These are phyloP conservation scores for Drosophila elegans DNA, from an alignment of 1,140 invertebrate species.

Conservation along the genomic window DNA sequence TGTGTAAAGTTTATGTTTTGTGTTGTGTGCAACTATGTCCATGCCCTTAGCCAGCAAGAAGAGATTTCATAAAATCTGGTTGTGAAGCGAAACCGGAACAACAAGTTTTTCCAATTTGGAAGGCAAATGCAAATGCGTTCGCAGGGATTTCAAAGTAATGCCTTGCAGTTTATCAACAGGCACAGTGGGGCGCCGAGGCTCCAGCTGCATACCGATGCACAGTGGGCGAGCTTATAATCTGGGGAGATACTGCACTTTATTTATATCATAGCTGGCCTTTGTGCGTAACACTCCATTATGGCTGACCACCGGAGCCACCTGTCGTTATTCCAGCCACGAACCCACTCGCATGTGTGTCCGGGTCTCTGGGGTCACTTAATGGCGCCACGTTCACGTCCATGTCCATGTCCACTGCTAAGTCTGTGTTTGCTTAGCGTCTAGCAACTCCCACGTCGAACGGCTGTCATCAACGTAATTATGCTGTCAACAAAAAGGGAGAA, in stretches of 20 bases:
- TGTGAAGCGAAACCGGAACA: neutral
- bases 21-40: too few relatives aligned
- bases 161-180: slow-evolving; percentile 22
- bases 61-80: neutral
- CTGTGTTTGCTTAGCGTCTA: slow-evolving; percentile 58
- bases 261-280: slow-evolving; percentile 53
- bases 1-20: too few relatives aligned
- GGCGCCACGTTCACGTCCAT: slow-evolving; percentile 23
- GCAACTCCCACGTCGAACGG: slow-evolving; percentile 15
- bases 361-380: slow-evolving; percentile 48
- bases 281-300: slow-evolving; percentile 40
- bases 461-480: slow-evolving; percentile 78
- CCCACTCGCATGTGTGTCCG: slow-evolving; percentile 25
- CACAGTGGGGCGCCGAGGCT: slow-evolving; percentile 13
- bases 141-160: slow-evolving; percentile 20
- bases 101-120: slow-evolving; percentile 21
- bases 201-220: slow-evolving; percentile 4
- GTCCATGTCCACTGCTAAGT: slow-evolving; percentile 43
- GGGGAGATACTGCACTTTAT: slow-evolving; percentile 44
- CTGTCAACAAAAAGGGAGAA: slow-evolving; percentile 69
- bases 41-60: neutral
- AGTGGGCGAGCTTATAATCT: slow-evolving; percentile 7
- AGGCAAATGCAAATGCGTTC: slow-evolving; percentile 14
- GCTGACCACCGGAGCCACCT: slow-evolving; percentile 54
- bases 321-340: neutral